Percentiles rank a stretch among this genome's conserved stretches.
Conservation (phyloP, 1,140 invertebrate genomes). For the Zaprionus lachaisei region DNA sequence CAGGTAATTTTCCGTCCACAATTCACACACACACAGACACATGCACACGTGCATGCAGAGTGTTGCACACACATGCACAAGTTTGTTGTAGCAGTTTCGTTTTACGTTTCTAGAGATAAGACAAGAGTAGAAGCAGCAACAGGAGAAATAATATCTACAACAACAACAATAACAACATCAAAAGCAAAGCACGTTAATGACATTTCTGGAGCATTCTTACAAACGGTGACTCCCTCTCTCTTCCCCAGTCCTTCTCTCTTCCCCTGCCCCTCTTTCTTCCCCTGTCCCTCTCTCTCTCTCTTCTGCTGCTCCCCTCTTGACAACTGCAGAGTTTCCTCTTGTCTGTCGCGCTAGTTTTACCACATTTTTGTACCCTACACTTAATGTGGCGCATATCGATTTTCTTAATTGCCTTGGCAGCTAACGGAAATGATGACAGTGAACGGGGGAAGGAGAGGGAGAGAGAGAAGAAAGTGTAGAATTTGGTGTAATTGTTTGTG, state of each 20-base stretch:
- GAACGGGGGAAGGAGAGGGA: background rate
- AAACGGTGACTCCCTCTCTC: conserved; percentile 26
- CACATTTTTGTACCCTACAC: conserved; percentile 60
- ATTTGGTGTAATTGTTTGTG: background rate
- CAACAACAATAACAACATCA: conserved; percentile 29
- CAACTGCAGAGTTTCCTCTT: conserved; percentile 11
- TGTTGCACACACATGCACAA: conserved; percentile 4
- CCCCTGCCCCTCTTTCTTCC: no score
- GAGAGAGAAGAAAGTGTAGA: background rate
- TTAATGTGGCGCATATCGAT: conserved; percentile 15
- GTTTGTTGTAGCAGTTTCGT: conserved; percentile 36
- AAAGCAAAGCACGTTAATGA: conserved; percentile 71
- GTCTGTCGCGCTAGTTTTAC: conserved; percentile 68
- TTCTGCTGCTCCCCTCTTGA: background rate
- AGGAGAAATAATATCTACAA: conserved; percentile 29
- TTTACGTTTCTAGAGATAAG: conserved; percentile 62
- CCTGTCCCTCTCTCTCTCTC: background rate
- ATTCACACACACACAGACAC: conserved; percentile 11
- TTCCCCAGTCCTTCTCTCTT: background rate
- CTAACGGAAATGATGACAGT: background rate
- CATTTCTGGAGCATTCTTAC: conserved; percentile 69
- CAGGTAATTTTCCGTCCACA: conserved; percentile 65
- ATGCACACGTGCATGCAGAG: conserved; percentile 2
- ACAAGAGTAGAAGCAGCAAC: conserved; percentile 26
- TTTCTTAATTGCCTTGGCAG: conserved; percentile 19